phyloP scores from a whole-genome alignment of 2,113 vertebrate genomes.

The Boulengeromyrus knoepffleri region DNA sequence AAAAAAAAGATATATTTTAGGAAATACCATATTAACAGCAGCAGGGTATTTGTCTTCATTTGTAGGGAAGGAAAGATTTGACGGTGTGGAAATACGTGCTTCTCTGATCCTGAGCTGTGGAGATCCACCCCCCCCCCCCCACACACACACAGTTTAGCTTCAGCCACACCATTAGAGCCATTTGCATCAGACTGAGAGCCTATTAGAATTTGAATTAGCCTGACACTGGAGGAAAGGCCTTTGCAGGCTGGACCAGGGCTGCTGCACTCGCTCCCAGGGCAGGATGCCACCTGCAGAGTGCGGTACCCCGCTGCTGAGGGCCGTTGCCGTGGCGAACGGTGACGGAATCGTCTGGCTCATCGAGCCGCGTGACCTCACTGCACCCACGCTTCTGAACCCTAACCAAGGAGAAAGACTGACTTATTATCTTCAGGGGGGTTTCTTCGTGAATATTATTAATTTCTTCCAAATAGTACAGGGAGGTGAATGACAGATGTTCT shows the following conservation, averaged over 20 bases:
- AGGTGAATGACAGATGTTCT: conserved; percentile 46
- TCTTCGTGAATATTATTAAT: neutral
- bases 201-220: conserved; percentile 72
- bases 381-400: neutral
- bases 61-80: conserved; percentile 27
- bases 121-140: neutral
- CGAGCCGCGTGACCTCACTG: neutral
- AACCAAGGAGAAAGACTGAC: neutral
- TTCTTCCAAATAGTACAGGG: conserved; percentile 20
- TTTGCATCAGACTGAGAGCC: conserved; percentile 68
- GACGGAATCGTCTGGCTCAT: neutral
- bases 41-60: conserved; percentile 22
- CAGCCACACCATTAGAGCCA: conserved; percentile 60
- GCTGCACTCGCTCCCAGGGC: conserved; percentile 21
- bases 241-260: conserved; percentile 37
- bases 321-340: neutral
- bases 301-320: neutral
- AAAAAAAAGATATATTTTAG: neutral
- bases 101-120: neutral
- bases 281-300: conserved; percentile 18
- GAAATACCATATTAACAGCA: conserved; percentile 12
- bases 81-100: conserved; percentile 35
- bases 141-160: conserved; percentile 29
- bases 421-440: neutral
- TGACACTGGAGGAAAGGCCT: conserved; percentile 59